Base-by-base conservation (phyloP, 1,140 invertebrate genomes). In the Hypsibius dujardini region DNA sequence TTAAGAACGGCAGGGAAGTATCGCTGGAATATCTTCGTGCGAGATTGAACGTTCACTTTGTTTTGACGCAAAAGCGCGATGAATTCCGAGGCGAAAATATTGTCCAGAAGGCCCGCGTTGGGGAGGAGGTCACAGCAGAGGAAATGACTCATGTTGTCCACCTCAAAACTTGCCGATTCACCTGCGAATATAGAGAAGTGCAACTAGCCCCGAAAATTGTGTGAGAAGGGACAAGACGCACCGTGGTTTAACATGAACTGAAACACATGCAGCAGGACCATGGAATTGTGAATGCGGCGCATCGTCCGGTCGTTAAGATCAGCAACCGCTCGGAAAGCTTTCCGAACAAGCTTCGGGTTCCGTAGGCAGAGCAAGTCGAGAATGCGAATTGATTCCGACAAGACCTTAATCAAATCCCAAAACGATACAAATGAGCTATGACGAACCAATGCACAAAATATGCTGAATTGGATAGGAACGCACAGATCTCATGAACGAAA, bases 221-320 rank as follows among this genome's bases (percentile, higher is more conserved):
- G 50, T 12, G 7, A 56, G 7, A 56, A 56, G n/a, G n/a, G 7
- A 7, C 7, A 7, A 15, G 3, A 67, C 62, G 42, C 42, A 67
- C 62, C 62, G 45, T 67, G 62, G 62, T 67, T 67, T 42, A 67
- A 67, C 62, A 67, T 67, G 42, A 67, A 67, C 12, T 45, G 62
- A 67, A 67, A 67, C 3, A 42, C 45, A 7, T 7, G 12, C 42
- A 67, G 62, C 12, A 67, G 62, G 3, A 67, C 12, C 42, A 15
- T 12, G 12, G 45, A 7, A 45, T 67, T 42, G 45, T 67, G 62
- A 42, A 67, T 42, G 3, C 45, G 12, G 3, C 62, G 12, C 42
- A 67, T 45, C 3, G 42, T 42, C 3, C 62, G 12, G 42, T 67
- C 62, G 62, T 67, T 67, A 12, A 67, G 12, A 42, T 67, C 62